These are phyloP conservation scores for Parazoanthus atlanticus DNA, from an alignment of 92 coral and sea anemone genomes.

Conservation along the genomic window DNA sequence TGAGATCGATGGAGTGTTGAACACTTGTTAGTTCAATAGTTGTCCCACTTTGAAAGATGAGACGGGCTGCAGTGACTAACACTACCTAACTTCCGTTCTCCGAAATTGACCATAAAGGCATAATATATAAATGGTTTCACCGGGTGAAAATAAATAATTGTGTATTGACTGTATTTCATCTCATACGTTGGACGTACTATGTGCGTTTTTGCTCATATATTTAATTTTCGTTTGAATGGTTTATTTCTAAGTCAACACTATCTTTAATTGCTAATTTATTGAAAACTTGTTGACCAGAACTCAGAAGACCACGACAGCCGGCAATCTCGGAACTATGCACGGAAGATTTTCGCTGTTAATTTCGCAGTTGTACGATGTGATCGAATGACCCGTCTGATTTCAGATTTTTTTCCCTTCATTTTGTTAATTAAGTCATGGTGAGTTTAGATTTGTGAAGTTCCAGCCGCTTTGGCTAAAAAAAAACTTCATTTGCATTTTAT, in stretches of 20 bases:
- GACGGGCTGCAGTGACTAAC: neutral
- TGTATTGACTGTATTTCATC: neutral
- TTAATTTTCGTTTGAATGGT: neutral
- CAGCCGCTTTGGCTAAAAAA: neutral
- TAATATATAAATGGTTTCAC: neutral
- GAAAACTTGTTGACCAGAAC: constrained; percentile 10
- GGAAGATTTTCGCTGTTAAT: neutral
- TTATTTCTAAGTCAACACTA: neutral
- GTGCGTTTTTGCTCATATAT: neutral
- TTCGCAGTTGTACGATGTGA: neutral
- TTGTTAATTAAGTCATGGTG: constrained; percentile 9
- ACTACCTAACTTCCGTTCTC: neutral
- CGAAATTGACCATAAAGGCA: too few relatives aligned
- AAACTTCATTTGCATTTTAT: neutral
- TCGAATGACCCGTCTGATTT: neutral
- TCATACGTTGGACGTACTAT: neutral
- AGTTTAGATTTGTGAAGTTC: neutral
- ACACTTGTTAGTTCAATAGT: neutral
- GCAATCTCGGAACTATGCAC: neutral
- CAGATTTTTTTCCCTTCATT: neutral
- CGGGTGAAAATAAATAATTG: neutral
- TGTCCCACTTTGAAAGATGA: neutral
- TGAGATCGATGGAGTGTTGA: neutral
- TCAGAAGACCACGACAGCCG: neutral
- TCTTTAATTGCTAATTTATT: neutral